These are phyloP conservation scores for Cerceris ruficornis DNA, from an alignment of 2,888 invertebrate genomes.

Conservation along the genomic window DNA sequence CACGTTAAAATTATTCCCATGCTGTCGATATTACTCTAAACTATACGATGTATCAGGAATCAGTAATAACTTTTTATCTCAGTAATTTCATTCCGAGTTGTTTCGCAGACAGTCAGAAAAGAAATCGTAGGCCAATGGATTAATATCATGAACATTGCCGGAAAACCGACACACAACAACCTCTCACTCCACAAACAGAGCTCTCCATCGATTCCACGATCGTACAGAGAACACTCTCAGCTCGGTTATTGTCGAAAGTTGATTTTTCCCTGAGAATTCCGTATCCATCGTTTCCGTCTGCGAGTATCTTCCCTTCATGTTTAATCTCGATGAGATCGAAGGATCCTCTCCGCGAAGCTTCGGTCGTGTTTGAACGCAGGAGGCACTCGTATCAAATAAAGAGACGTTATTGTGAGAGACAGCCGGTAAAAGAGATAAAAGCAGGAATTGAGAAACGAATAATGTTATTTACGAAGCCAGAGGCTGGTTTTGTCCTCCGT, in stretches of 20 bases:
- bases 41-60: no score
- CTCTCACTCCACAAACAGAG: no score
- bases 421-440: neutral
- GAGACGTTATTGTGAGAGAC: constrained; percentile 3
- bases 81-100: no score
- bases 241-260: neutral
- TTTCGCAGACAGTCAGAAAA: no score
- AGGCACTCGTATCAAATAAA: constrained; percentile 6
- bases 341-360: neutral
- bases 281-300: neutral
- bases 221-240: neutral
- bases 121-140: no score
- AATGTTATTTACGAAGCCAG: constrained; percentile 19
- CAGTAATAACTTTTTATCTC: no score
- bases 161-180: no score
- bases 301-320: constrained; percentile 6
- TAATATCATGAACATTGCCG: no score
- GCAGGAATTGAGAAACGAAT: constrained; percentile 6
- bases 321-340: constrained; percentile 24
- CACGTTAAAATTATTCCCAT: no score
- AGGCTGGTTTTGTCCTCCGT: constrained; percentile 13
- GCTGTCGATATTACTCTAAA: no score
- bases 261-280: constrained; percentile 3
- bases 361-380: neutral
- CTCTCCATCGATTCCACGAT: no score